Evolutionary conservation across 2,888 invertebrate species (phyloP), one percentile per base, ranked within the genome.

Genomic region (Drosophila tripunctata): DNA sequence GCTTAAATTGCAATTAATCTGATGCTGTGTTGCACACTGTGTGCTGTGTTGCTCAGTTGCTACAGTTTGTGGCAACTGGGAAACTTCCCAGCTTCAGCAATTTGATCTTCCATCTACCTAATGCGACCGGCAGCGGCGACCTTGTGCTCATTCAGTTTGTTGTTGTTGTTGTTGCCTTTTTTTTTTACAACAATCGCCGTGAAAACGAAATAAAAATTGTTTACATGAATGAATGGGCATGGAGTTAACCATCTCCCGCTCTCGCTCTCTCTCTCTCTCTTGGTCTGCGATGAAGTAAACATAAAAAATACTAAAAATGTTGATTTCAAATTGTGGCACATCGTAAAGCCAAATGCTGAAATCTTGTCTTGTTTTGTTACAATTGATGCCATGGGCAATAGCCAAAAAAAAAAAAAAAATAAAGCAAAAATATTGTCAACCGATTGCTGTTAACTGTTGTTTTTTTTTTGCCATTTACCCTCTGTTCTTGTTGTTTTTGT

Each of bases 121-220:
- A 50, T 67, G 55, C 64, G 47, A n/a, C n/a, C n/a, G n/a, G n/a
- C n/a, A n/a, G 45, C 43, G 31, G 27, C 80, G 88, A 88, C 88
- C 88, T 88, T 88, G 88, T 87, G 77, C 88, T 82, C 78, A 71
- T 88, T 27, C 10, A 10, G 8, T 27, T 27, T 10, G 10, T 3
- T 27, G 8, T 27, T 21, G 4, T 21, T 21, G 3, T 21, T 4
- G 21, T 21, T n/a, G n/a, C n/a, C n/a, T n/a, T n/a, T n/a, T n/a
- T 21, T 27, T 88, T 85, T 66, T 66, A 70, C 67, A 67, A 58
- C 75, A 58, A 60, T 61, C 65, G 58, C 65, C 63, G 67, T 57
- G 52, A 70, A 70, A 70, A 58, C 45, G 36, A 74, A 71, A 78
- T 74, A 63, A 83, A 69, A 73, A 73, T 85, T 73, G 69, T 78